Evolutionary conservation across 2,888 invertebrate species (phyloP).

Genomic region (Hybos culiciformis): DNA sequence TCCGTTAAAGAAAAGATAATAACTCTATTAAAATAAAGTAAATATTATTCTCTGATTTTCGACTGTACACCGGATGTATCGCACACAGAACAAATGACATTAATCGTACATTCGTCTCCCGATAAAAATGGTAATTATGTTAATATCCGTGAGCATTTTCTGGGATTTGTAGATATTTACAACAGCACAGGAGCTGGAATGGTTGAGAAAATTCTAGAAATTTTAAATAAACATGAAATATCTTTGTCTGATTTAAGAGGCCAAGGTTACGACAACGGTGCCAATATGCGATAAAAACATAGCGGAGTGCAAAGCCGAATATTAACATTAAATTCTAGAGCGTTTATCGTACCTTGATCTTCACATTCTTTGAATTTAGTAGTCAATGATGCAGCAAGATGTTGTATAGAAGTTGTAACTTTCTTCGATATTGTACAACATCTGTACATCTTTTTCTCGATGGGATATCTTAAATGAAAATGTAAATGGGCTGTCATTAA

Average conservation of each 20-base stretch:
- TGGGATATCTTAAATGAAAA: conserved; percentile 10
- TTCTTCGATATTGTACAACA: conserved; percentile 18
- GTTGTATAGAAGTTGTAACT: conserved; percentile 12
- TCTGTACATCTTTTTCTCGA: conserved; percentile 19
- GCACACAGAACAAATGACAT: conserved; percentile 1
- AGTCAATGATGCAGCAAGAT: conserved; percentile 20
- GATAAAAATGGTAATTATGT: conserved; percentile 2
- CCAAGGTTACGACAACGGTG: conserved; percentile 1
- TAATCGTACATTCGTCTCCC: conserved; percentile 1
- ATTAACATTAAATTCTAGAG: conserved; percentile 9
- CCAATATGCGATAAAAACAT: conserved; percentile 2
- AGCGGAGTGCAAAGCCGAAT: conserved; percentile 6
- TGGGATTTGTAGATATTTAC: conserved; percentile 1
- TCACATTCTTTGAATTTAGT: conserved; percentile 10
- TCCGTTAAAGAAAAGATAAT: neutral
- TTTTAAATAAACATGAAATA: neutral
- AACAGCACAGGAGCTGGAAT: conserved; percentile 2
- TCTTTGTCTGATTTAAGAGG: conserved; percentile 2
- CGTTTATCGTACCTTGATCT: conserved; percentile 20
- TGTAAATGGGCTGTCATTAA: conserved; percentile 3
- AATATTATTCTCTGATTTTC: neutral
- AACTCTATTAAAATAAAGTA: conserved; percentile 1
- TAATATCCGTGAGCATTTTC: conserved; percentile 1
- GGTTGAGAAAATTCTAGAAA: conserved; percentile 1
- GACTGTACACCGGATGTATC: conserved; percentile 1